phyloP scores from a whole-genome alignment of 1,140 invertebrate species.

The Aphis craccivora region DNA sequence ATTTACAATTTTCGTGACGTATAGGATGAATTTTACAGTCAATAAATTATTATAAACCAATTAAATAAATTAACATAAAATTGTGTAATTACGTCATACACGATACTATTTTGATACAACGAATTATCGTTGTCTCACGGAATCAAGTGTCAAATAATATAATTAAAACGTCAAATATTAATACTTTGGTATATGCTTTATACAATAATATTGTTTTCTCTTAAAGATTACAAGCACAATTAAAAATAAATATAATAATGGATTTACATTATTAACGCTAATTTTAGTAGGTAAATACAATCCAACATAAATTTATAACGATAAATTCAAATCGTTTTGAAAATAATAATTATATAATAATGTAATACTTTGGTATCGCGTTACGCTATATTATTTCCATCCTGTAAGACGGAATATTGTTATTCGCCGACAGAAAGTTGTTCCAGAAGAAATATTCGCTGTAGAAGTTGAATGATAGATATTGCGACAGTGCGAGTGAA shows the following conservation, averaged over 20 bases:
- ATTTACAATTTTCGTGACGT: slow-evolving; percentile 9
- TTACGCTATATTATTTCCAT: slow-evolving; percentile 19
- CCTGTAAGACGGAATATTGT: not conserved
- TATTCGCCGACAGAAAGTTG: not conserved
- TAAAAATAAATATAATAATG: slow-evolving; percentile 42
- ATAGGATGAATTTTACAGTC: slow-evolving; percentile 28
- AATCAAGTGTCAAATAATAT: slow-evolving; percentile 3
- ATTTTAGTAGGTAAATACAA: slow-evolving; percentile 45
- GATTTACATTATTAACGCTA: slow-evolving; percentile 1
- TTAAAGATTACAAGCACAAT: slow-evolving; percentile 26
- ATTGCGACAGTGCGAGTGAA: not conserved
- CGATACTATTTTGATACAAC: not conserved
- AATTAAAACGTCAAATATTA: not conserved
- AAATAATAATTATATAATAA: not conserved
- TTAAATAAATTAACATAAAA: slow-evolving; percentile 39
- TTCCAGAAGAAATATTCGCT: not conserved
- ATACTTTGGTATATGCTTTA: slow-evolving; percentile 54
- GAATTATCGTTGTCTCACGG: not conserved
- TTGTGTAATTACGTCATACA: not conserved
- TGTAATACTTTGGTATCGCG: slow-evolving; percentile 34
- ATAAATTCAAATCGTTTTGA: not conserved
- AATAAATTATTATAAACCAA: not conserved
- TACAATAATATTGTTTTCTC: not conserved
- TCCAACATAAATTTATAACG: slow-evolving; percentile 5
- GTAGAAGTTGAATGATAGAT: not conserved